These are phyloP conservation scores for Campylomormyrus numenius DNA, from an alignment of 2,113 vertebrate species.

Conservation along the genomic window DNA sequence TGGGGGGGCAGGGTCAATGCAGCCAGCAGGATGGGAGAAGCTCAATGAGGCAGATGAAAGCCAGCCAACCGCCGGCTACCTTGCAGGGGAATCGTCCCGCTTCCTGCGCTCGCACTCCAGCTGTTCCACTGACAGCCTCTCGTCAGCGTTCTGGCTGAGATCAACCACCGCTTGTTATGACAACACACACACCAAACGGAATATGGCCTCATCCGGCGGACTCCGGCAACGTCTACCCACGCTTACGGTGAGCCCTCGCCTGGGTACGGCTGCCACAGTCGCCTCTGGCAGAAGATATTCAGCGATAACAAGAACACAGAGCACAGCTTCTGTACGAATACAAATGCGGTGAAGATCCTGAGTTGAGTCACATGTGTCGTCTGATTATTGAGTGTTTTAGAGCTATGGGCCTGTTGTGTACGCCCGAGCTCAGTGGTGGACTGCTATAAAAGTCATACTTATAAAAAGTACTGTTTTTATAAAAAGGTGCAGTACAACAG, in stretches of 20 bases:
- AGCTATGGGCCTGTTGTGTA: neutral
- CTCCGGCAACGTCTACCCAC: conserved; percentile 12
- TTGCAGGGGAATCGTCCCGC: conserved; percentile 32
- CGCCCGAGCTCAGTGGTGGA: neutral
- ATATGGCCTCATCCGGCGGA: conserved; percentile 32
- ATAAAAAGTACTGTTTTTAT: neutral
- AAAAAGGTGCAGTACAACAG: neutral
- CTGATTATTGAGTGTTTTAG: neutral
- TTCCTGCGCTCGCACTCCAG: conserved; percentile 33
- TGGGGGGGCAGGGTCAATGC: conserved; percentile 24
- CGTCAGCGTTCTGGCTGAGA: conserved; percentile 33
- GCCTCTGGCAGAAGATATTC: neutral
- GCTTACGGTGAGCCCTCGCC: conserved; percentile 40
- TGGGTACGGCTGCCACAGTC: neutral
- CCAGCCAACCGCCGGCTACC: conserved; percentile 18
- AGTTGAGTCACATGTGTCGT: neutral
- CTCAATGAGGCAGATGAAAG: conserved; percentile 35
- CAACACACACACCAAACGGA: conserved; percentile 41
- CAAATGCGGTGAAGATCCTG: neutral
- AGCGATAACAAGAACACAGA: conserved; percentile 12
- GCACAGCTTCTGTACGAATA: neutral
- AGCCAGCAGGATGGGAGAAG: conserved; percentile 25
- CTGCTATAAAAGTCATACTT: neutral
- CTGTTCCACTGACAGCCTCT: conserved; percentile 34
- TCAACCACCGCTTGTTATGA: conserved; percentile 43